A percentile compares a stretch with the other conserved stretches of the same genome.
Conservation (phyloP, 1,140 invertebrate species). For the Coptotermes formosanus region DNA sequence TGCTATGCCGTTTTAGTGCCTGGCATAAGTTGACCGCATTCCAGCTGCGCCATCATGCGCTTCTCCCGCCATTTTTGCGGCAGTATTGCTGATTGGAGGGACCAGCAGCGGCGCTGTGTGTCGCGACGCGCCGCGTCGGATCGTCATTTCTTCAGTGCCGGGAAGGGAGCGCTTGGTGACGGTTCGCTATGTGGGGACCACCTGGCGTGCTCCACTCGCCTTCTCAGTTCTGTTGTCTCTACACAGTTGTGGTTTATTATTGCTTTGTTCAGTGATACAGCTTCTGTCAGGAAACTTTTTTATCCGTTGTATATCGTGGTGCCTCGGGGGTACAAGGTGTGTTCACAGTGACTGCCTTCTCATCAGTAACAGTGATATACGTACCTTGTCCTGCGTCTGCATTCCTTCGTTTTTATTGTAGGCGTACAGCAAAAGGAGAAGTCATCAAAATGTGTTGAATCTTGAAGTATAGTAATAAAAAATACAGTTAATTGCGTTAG, state of each 20-base stretch:
- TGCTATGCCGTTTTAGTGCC: not conserved
- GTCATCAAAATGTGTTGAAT: no score
- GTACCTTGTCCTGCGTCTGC: not conserved
- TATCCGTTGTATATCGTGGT: not conserved
- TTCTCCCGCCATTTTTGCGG: not conserved
- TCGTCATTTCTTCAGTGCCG: not conserved
- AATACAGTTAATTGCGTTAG: no score
- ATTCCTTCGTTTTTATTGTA: not conserved
- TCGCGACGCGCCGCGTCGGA: not conserved
- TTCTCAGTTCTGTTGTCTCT: not conserved
- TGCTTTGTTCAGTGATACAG: not conserved
- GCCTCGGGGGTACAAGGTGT: not conserved
- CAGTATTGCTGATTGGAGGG: not conserved
- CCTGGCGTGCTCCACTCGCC: not conserved
- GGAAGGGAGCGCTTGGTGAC: slow-evolving; percentile 1
- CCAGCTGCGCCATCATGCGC: not conserved
- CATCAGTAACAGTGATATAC: slow-evolving; percentile 6
- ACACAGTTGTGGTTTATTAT: not conserved
- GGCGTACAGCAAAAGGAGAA: no score
- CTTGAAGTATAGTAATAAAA: no score
- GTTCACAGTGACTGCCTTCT: not conserved
- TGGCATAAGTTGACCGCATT: not conserved
- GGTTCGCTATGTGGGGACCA: not conserved
- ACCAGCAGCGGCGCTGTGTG: not conserved
- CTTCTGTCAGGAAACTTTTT: not conserved